phyloP scores from a whole-genome alignment of 2,113 vertebrate genomes.

The Poicephalus gulielmi region DNA sequence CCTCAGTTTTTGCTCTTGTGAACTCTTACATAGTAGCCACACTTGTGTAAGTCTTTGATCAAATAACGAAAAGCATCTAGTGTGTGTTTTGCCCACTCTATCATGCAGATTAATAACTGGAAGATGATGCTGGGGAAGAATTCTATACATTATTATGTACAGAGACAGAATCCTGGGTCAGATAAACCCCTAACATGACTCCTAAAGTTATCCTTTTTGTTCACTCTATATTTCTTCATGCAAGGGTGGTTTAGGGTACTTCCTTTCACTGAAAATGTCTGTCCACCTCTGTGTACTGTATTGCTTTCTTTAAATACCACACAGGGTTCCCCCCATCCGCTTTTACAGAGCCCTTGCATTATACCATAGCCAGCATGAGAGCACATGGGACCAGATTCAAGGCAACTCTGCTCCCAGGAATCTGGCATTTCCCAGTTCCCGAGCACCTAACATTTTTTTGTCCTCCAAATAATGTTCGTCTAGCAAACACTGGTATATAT shows the following conservation, averaged over 20 bases:
- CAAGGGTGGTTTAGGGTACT: neutral
- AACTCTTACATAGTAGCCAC: neutral
- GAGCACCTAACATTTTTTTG: neutral
- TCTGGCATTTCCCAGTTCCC: neutral
- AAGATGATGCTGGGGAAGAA: neutral
- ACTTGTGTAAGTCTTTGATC: neutral
- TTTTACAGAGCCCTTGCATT: neutral
- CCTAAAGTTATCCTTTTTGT: neutral
- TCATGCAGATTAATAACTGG: neutral
- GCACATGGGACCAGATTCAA: neutral
- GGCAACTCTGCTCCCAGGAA: neutral
- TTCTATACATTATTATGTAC: neutral
- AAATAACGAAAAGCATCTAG: neutral
- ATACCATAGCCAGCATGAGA: neutral
- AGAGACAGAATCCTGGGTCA: neutral
- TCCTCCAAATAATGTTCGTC: neutral
- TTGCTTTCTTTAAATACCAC: neutral
- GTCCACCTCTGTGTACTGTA: neutral
- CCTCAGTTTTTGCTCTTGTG: neutral
- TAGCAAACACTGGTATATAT: neutral
- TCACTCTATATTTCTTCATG: neutral
- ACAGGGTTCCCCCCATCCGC: accelerated
- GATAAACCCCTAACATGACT: neutral
- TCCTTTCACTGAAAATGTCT: neutral
- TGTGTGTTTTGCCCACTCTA: neutral